Evolutionary conservation across 1,140 invertebrate species (phyloP).

Genomic region (Agraylea sexmaculata): DNA sequence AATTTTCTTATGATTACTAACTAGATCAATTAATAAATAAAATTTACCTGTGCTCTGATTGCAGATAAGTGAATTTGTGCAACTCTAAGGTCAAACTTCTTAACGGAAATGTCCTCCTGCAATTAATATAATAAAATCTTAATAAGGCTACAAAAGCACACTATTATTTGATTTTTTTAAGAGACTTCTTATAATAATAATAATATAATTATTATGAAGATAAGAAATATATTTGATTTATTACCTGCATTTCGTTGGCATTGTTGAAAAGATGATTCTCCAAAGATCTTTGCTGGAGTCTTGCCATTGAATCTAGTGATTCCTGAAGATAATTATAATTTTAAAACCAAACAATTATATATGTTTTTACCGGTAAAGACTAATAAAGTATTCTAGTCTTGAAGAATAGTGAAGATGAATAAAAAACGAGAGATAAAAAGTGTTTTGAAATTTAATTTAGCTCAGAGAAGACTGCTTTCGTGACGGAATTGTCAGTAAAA

Average conservation of each 20-base stretch:
- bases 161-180: conserved; percentile 3
- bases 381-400: no score
- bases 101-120: conserved; percentile 90
- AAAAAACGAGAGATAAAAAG: no score
- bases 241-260: conserved; percentile 66
- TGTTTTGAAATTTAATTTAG: no score
- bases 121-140: conserved; percentile 26
- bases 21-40: conserved; percentile 1
- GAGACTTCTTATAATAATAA: conserved; percentile 4
- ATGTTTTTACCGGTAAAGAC: no score
- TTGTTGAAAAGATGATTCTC: conserved; percentile 84
- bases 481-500: no score
- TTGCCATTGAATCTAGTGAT: conserved; percentile 65
- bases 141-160: background rate
- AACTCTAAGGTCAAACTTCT: conserved; percentile 82
- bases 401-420: no score
- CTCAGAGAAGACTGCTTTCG: no score
- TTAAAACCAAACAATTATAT: no score
- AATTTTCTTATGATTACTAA: background rate
- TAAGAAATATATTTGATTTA: conserved; percentile 9
- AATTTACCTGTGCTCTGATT: conserved; percentile 74
- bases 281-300: conserved; percentile 76
- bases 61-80: conserved; percentile 84
- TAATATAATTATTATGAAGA: background rate
- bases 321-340: conserved; percentile 46